Base-by-base conservation (phyloP, 2,113 vertebrate species). In the Gallinago jamesoni region DNA sequence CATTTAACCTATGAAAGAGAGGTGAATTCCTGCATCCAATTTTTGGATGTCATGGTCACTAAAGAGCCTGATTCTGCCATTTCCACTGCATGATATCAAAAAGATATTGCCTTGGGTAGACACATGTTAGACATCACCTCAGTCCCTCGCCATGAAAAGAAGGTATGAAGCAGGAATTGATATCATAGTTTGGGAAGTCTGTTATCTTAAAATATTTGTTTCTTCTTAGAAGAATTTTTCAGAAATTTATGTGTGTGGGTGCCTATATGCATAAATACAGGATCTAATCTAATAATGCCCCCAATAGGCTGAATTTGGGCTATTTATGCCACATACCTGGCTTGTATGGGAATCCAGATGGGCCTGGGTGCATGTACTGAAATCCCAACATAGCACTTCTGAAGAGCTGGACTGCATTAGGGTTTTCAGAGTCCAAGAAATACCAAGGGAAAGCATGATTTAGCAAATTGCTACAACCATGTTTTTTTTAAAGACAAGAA, bases 1-100 rank as follows among this genome's bases (percentile, higher is more conserved):
- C 94, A 91, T 96, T 96, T 97, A 95, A 95, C 77, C 92, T 95
- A 7, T 66, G 74, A 73, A 95, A 86, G 82, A 92, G 83, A 96
- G 94, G 89, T 94, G 95, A 97, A 97, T 67, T 91, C 64, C 79
- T 96, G 87, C 95, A 93, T 95, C 90, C 93, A 69, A 84, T 94
- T 90, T 94, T 93, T 93, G 89, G 91, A 92, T 91, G 90, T 82
- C 50, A 33, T 86, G 92, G 90, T 78, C 95, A 92, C 88, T 95
- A 92, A 94, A 95, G 93, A 96, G 48, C 74, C 84, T 90, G 80
- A 96, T 93, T 91, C 95, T 94, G 89, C 85, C 82, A 91, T 84
- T 91, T 87, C 79, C 53, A 93, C 75, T 78, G 83, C 72, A 45
- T n/a, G 45, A 56, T 92, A 89, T 93, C 41, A 80, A 85, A 94